Conservation (phyloP, 2,888 invertebrate species). For the Camponotus fellah region DNA sequence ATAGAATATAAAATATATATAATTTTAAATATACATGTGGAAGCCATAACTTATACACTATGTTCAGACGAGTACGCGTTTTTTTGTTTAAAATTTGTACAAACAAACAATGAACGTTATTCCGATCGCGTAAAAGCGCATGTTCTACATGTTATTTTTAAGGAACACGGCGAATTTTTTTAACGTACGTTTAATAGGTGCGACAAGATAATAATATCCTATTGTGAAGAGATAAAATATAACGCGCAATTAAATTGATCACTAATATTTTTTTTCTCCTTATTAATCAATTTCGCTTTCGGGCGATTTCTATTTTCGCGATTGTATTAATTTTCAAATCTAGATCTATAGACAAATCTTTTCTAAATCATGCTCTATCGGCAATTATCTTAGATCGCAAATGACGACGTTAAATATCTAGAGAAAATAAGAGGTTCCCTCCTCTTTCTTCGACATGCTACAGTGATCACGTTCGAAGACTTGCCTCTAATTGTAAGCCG, state of each 20-base stretch:
- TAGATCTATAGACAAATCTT: slow-evolving; percentile 38
- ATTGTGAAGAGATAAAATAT: slow-evolving; percentile 16
- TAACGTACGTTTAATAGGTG: slow-evolving; percentile 26
- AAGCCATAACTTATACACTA: slow-evolving; percentile 33
- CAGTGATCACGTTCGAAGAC: slow-evolving; percentile 35
- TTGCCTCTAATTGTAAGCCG: not conserved
- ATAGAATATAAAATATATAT: slow-evolving; percentile 32
- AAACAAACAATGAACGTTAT: slow-evolving; percentile 24
- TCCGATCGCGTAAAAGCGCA: slow-evolving; percentile 5
- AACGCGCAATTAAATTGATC: slow-evolving; percentile 32
- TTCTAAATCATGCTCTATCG: slow-evolving; percentile 33
- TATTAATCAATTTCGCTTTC: slow-evolving; percentile 1
- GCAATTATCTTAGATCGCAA: slow-evolving; percentile 38
- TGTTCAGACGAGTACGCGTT: not conserved
- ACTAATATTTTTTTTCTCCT: slow-evolving; percentile 5
- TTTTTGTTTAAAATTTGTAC: slow-evolving; percentile 42
- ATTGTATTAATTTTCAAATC: slow-evolving; percentile 10
- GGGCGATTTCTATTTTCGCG: slow-evolving; percentile 27
- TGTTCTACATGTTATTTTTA: slow-evolving; percentile 14
- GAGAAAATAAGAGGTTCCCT: slow-evolving; percentile 23
- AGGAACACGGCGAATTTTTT: slow-evolving; percentile 22
- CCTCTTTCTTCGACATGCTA: not conserved
- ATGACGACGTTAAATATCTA: slow-evolving; percentile 28
- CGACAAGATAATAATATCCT: slow-evolving; percentile 36
- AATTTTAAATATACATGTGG: not conserved